Evolutionary conservation across 2,113 vertebrate genomes (phyloP).

Genomic region (Prinia subflava): DNA sequence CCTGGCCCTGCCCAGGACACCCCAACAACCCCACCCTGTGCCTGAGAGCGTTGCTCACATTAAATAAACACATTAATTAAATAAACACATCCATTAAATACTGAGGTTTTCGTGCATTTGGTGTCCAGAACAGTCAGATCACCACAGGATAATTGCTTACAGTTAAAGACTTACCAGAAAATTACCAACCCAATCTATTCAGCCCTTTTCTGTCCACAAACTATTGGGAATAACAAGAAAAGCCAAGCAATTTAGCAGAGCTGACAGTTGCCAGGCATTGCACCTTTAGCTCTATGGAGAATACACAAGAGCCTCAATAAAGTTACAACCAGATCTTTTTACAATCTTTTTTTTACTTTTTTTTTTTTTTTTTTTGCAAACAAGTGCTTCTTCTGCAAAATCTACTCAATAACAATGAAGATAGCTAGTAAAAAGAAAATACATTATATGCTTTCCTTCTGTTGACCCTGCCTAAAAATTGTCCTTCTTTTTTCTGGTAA

Average conservation of each 20-base stretch:
- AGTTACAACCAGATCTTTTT: neutral
- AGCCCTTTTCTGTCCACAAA: neutral
- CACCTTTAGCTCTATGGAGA: neutral
- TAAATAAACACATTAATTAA: too few species aligned
- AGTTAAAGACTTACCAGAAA: neutral
- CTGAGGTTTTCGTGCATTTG: neutral
- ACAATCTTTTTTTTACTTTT: neutral
- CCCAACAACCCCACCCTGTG: neutral
- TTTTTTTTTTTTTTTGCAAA: neutral
- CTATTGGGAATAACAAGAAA: neutral
- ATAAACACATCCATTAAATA: neutral
- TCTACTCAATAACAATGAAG: neutral
- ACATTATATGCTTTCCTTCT: neutral
- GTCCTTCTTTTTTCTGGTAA: neutral
- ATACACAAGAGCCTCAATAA: neutral
- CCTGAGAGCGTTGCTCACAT: fast-evolving
- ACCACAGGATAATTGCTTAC: neutral
- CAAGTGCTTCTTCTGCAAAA: neutral
- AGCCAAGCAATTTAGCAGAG: neutral
- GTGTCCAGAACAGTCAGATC: neutral
- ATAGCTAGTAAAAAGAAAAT: neutral
- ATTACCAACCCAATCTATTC: neutral
- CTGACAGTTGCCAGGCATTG: neutral
- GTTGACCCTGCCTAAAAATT: neutral
- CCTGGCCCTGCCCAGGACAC: neutral